Evolutionary conservation across 2,797 vertebrate genomes (phyloP).

Genomic region (Selene dorsalis): DNA sequence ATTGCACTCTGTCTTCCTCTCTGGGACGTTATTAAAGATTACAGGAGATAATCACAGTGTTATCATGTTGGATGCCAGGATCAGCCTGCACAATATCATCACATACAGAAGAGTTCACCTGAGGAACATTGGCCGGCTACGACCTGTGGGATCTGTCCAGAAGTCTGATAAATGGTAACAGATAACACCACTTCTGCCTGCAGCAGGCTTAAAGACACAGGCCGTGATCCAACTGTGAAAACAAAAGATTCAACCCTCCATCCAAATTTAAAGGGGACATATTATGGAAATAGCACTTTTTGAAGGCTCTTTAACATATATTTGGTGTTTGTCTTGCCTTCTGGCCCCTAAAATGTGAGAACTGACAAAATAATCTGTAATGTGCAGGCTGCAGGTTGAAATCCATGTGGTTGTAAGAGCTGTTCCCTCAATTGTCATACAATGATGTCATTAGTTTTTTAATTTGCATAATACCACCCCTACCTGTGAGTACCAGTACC

Average conservation of each 20-base stretch:
- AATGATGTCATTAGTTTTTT: too few species aligned
- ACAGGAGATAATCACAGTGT: constrained; percentile 69
- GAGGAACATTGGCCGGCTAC: constrained; percentile 21
- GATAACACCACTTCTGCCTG: constrained; percentile 41
- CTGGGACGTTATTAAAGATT: constrained; percentile 79
- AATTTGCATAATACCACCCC: too few species aligned
- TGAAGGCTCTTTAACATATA: too few species aligned
- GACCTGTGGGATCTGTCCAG: constrained; percentile 36
- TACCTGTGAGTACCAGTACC: too few species aligned
- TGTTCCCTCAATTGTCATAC: too few species aligned
- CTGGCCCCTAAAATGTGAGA: not conserved
- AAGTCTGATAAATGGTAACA: constrained; percentile 33
- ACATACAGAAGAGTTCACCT: constrained; percentile 46
- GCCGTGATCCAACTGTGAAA: constrained; percentile 4
- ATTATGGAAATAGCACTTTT: too few species aligned
- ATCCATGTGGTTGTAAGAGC: too few species aligned
- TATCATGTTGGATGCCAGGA: constrained; percentile 57
- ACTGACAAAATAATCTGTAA: too few species aligned
- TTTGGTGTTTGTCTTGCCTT: too few species aligned
- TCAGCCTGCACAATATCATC: constrained; percentile 59
- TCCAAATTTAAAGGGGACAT: constrained; percentile 1
- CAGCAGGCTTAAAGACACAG: constrained; percentile 17
- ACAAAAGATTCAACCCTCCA: not conserved
- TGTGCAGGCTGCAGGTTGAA: too few species aligned
- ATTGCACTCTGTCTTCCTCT: constrained; percentile 66